phyloP scores from a whole-genome alignment of 2,888 invertebrate genomes.

The Cepaea hortensis region DNA sequence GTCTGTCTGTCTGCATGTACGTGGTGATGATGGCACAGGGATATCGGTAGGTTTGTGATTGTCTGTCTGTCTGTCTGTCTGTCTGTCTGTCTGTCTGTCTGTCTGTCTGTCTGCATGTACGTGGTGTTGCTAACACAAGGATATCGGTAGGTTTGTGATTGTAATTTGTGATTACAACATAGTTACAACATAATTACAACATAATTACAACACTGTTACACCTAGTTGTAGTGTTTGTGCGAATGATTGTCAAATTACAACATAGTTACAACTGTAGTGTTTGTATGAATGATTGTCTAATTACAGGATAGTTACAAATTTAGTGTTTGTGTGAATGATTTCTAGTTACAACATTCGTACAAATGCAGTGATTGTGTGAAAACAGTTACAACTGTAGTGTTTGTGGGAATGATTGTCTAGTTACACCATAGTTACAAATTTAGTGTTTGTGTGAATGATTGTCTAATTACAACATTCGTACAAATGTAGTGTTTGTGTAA shows the following conservation, averaged over 20 bases:
- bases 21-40: neutral
- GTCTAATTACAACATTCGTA: too few relatives aligned
- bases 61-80: neutral
- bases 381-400: neutral
- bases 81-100: too few relatives aligned
- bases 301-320: neutral
- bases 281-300: neutral
- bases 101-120: too few relatives aligned
- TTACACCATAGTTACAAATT: neutral
- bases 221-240: too few relatives aligned
- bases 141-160: too few relatives aligned
- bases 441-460: too few relatives aligned
- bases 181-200: too few relatives aligned
- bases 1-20: neutral
- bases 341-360: neutral
- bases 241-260: neutral
- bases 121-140: too few relatives aligned
- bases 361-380: neutral
- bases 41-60: neutral
- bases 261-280: neutral
- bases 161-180: too few relatives aligned
- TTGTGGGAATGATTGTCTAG: neutral
- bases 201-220: too few relatives aligned
- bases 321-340: neutral
- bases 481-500: too few relatives aligned